These are phyloP conservation scores for Austrofundulus limnaeus DNA, from an alignment of 2,113 vertebrate genomes.

Conservation along the genomic window DNA sequence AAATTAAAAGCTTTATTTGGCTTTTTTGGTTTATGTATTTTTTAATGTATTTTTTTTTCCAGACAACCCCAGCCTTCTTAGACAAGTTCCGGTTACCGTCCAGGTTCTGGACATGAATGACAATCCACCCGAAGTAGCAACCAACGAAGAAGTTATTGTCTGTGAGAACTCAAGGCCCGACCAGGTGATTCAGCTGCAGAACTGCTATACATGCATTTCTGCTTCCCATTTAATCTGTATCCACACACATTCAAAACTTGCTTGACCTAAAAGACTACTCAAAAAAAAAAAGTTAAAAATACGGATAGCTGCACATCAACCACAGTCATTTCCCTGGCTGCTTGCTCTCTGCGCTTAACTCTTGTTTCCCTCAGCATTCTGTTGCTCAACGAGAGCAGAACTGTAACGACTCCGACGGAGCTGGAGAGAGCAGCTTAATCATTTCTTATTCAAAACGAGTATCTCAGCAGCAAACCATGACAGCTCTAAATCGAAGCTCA, in stretches of 20 bases:
- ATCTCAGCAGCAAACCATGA: slow-evolving; percentile 72
- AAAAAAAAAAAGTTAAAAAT: neutral
- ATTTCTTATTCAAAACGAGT: slow-evolving; percentile 63
- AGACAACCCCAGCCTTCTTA: slow-evolving; percentile 90
- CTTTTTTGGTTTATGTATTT: slow-evolving; percentile 21
- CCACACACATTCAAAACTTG: slow-evolving; percentile 19
- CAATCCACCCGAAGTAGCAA: slow-evolving; percentile 88
- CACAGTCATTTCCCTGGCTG: neutral
- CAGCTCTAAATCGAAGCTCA: slow-evolving; percentile 63
- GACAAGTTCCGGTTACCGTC: slow-evolving; percentile 86
- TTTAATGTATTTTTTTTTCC: slow-evolving; percentile 53
- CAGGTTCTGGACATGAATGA: slow-evolving; percentile 95
- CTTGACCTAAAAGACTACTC: slow-evolving; percentile 30
- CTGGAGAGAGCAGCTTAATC: slow-evolving; percentile 56
- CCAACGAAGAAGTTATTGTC: slow-evolving; percentile 89
- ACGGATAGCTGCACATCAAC: slow-evolving; percentile 15
- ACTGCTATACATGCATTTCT: slow-evolving; percentile 11
- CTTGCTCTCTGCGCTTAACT: slow-evolving; percentile 20
- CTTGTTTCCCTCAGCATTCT: slow-evolving; percentile 49
- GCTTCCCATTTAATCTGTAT: neutral
- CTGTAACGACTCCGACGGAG: slow-evolving; percentile 17
- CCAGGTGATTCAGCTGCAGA: slow-evolving; percentile 80
- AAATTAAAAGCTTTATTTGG: slow-evolving; percentile 24
- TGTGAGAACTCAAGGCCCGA: slow-evolving; percentile 92
- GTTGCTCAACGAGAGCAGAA: slow-evolving; percentile 27